These are phyloP conservation scores for Watsonalla cultraria DNA, from an alignment of 2,888 invertebrate genomes.

Conservation along the genomic window DNA sequence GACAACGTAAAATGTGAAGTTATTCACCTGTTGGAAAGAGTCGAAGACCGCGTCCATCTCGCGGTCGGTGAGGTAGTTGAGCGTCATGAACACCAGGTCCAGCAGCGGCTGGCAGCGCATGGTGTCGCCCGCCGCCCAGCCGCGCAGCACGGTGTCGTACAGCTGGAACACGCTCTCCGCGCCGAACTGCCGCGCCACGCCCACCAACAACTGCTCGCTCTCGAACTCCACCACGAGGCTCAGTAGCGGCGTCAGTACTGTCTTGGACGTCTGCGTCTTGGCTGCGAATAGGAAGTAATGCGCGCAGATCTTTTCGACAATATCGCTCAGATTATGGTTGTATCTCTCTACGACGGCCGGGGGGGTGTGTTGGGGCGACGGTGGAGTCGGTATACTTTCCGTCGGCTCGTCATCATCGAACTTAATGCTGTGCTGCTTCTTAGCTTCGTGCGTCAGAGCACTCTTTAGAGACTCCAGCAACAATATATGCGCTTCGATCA, in stretches of 20 bases:
- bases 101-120: conserved; percentile 76
- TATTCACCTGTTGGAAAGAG: conserved; percentile 75
- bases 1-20: too few species aligned
- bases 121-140: conserved; percentile 72
- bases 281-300: conserved; percentile 78
- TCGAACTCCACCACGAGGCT: conserved; percentile 78
- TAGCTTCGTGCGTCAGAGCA: conserved; percentile 31
- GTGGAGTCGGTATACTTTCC: conserved; percentile 51
- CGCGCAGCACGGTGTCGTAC: conserved; percentile 51
- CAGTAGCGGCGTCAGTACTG: conserved; percentile 72
- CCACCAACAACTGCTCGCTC: conserved; percentile 70
- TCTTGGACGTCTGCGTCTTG: conserved; percentile 47
- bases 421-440: conserved; percentile 41
- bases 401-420: conserved; percentile 35
- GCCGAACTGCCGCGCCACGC: conserved; percentile 52
- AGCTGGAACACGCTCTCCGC: conserved; percentile 32
- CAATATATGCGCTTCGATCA: conserved; percentile 56
- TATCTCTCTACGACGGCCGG: conserved; percentile 41
- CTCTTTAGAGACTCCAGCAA: conserved; percentile 45
- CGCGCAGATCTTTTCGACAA: conserved; percentile 65
- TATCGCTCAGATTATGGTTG: conserved; percentile 55
- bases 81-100: conserved; percentile 80
- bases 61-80: conserved; percentile 71
- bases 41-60: conserved; percentile 77
- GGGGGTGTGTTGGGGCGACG: conserved; percentile 54